Conservation (phyloP, 2,888 invertebrate species). For the Temnothorax rugatulus region DNA sequence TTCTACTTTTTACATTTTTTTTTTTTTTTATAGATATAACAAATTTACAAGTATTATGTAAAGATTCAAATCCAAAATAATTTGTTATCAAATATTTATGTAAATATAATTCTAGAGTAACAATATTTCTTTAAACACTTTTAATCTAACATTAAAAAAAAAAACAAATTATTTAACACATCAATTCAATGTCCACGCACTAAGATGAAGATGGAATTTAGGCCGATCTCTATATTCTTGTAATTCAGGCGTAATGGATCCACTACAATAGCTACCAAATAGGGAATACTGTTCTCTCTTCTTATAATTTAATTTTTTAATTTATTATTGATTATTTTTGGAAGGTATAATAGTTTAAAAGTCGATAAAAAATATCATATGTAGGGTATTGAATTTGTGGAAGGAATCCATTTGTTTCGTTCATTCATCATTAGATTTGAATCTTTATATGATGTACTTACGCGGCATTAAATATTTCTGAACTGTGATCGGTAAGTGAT, state of each 20-base stretch:
- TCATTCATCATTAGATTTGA: not conserved
- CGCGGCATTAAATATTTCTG: constrained; percentile 22
- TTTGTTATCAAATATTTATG: not conserved
- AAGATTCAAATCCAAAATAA: not conserved
- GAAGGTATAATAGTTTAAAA: not conserved
- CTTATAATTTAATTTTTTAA: not conserved
- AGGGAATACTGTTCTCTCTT: not conserved
- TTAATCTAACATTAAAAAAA: not conserved
- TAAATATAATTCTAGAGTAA: not conserved
- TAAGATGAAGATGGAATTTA: not conserved
- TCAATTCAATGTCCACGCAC: not conserved
- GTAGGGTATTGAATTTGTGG: not conserved
- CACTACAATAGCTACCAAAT: not conserved
- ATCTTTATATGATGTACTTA: constrained; percentile 7
- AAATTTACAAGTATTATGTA: not conserved
- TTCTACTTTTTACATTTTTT: not conserved
- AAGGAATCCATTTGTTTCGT: not conserved
- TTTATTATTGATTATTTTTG: not conserved
- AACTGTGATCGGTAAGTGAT: not conserved
- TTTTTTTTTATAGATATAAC: not conserved
- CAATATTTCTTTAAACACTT: not conserved
- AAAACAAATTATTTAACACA: not conserved
- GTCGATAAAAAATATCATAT: not conserved
- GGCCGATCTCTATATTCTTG: not conserved
- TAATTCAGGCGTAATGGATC: not conserved